Base-by-base conservation (phyloP, 2,888 invertebrate genomes). In the Alcis repandata region DNA sequence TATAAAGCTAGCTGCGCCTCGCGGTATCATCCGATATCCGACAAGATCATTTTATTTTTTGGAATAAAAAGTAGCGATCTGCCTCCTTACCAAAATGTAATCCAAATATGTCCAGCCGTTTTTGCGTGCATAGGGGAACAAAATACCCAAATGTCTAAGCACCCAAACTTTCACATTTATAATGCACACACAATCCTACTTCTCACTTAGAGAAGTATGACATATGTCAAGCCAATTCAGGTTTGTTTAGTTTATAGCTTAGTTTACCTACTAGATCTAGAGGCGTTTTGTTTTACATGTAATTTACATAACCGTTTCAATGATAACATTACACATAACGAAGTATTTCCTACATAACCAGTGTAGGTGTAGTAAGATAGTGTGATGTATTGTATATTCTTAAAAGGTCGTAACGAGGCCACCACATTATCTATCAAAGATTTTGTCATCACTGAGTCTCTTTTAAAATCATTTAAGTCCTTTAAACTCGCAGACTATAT, bases 391-490 rank as follows among this genome's bases (percentile, higher is more conserved):
- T 43, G 52, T 36, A 10, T 49, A 32, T 54, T 61, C 43, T 51
- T 15, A 41, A 60, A 51, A 60, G 53, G 54, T 57, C 22, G 43
- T 7, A 57, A 57, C 57, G 27, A 56, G 62, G 56, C 43, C 56
- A 57, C 22, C 11, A 56, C 43, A 56, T 57, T 59, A 46, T 17
- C 41, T 63, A 61, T 67, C 62, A 64, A 57, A 68, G 65, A 61
- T 56, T 36, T 52, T 13, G 45, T 19, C 61, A 48, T 49, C n/a
- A 51, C 36, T 38, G 13, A 54, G 43, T 41, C 40, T 20, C n/a
- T 52, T 36, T 61, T 41, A 41, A 51, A 56, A 38, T 36, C 53
- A 22, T 43, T 46, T 38, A 60, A 60, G 33, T 36, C 19, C 15
- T 56, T 54, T 43, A 15, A 53, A 40, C 27, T 53, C 3, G 11